Percentiles rank a stretch among this genome's conserved stretches.
phyloP scores from a whole-genome alignment of 2,113 vertebrate species.

The Todiramphus chloris region DNA sequence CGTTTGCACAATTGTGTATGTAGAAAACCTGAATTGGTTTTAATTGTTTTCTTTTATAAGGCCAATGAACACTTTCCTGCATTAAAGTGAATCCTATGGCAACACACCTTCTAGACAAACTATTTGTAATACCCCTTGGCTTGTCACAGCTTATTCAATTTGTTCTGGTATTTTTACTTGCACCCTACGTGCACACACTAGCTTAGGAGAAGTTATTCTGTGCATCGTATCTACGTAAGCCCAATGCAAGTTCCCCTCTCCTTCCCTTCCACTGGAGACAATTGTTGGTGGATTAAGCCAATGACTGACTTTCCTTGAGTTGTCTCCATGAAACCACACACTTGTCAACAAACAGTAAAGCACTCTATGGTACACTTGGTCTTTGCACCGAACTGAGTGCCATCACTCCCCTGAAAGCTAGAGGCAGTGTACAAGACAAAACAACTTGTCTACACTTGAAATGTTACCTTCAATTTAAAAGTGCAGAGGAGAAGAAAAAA shows the following conservation, averaged over 20 bases:
- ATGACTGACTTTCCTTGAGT: neutral
- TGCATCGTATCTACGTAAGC: neutral
- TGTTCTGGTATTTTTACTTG: neutral
- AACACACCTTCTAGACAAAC: neutral
- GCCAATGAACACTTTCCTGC: neutral
- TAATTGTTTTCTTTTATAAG: neutral
- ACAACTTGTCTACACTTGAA: neutral
- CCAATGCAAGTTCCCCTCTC: neutral
- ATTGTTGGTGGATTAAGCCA: neutral
- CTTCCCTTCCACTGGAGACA: neutral
- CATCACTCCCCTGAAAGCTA: neutral
- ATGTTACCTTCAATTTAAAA: neutral
- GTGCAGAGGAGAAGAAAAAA: neutral
- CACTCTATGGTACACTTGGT: neutral
- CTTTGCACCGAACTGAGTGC: neutral
- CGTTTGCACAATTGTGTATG: neutral
- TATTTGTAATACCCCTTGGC: neutral
- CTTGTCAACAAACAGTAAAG: neutral
- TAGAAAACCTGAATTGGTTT: neutral
- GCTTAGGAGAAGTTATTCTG: neutral
- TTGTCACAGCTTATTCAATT: neutral
- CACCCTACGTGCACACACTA: neutral
- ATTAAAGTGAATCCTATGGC: neutral
- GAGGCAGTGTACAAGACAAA: neutral
- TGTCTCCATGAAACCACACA: neutral